Base-by-base conservation (phyloP, 2,113 vertebrate species). In the Syngnathoides biaculeatus region DNA sequence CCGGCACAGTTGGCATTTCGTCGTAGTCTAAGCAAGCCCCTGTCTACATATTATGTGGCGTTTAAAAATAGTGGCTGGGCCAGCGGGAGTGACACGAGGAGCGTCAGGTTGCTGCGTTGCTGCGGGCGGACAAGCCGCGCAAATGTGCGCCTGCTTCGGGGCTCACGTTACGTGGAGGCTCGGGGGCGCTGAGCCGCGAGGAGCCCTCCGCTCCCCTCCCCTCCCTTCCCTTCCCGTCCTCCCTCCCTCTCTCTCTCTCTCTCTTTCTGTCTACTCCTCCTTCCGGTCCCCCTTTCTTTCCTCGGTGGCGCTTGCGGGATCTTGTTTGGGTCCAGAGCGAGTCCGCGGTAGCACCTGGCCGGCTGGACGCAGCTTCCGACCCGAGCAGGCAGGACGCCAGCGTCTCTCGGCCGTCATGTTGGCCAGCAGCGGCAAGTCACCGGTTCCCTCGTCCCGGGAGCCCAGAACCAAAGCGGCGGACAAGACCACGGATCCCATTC, bases 401-500 rank as follows among this genome's bases (percentile, higher is more conserved):
- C 17, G 65, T 68, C 52, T 67, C 8, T 6, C 30, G 53, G 11
- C 6, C 1, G 52, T 0, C 5, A 92, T 92, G 91, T 79, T 87
- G 22, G 86, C 39, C 20, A 26, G 85, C 60, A 86, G 80, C 66
- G 79, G 74, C 20, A 90, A 88, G 79, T 71, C 79, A 45, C 35
- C 71, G 52, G 64, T 67, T 52, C n/a, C 39, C 69, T 50, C 71
- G 22, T n/a, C 78, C 48, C 60, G 50, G 42, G 78, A 88, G 47
- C 69, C 69, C 56, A 66, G 48, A 62, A 77, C 62, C 43, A 78
- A 65, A 50, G 60, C 15, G 60, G 80, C 68, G 0, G 79, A 80
- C 62, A 88, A 76, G 73, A 68, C 75, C 15, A 22, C 55, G 22
- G 88, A 91, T 8, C 85, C 86, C 42, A 74, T 89, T 50, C 85